Percentiles rank a stretch among this genome's conserved stretches.
These are phyloP conservation scores for Cheilosia urbana DNA, from an alignment of 2,888 invertebrate genomes.

Conservation along the genomic window DNA sequence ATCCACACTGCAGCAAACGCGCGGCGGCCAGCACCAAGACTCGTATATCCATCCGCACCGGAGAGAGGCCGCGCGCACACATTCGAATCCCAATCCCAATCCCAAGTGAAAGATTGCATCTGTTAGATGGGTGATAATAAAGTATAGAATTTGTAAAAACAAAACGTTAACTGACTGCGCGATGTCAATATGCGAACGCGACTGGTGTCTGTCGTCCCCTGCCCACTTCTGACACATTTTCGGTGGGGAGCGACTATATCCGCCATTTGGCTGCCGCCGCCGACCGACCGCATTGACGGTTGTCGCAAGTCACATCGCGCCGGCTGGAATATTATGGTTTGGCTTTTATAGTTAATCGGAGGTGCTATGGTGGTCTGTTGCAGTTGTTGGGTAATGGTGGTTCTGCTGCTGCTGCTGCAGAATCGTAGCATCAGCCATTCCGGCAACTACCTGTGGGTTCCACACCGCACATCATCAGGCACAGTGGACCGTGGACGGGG, in stretches of 20 bases:
- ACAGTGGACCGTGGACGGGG: not conserved
- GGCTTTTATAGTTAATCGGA: conserved; percentile 63
- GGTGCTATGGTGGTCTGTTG: conserved; percentile 54
- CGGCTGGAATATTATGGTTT: conserved; percentile 42
- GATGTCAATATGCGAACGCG: conserved; percentile 76
- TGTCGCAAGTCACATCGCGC: conserved; percentile 65
- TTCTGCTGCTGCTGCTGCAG: conserved; percentile 20
- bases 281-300: conserved; percentile 45
- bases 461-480: conserved; percentile 1
- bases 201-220: conserved; percentile 61
- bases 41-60: conserved; percentile 43
- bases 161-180: conserved; percentile 77
- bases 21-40: conserved; percentile 18
- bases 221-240: conserved; percentile 55
- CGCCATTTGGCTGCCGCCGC: not conserved
- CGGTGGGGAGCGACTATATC: not conserved
- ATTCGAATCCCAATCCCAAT: conserved; percentile 34
- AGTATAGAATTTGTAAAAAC: conserved; percentile 78
- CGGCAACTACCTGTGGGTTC: conserved; percentile 74
- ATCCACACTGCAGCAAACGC: conserved; percentile 48
- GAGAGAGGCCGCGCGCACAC: conserved; percentile 28
- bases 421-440: conserved; percentile 47
- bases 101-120: conserved; percentile 75
- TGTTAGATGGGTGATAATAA: conserved; percentile 74
- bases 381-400: conserved; percentile 37